Evolutionary conservation across 2,888 invertebrate species (phyloP).

Genomic region (Adelphocoris suturalis): DNA sequence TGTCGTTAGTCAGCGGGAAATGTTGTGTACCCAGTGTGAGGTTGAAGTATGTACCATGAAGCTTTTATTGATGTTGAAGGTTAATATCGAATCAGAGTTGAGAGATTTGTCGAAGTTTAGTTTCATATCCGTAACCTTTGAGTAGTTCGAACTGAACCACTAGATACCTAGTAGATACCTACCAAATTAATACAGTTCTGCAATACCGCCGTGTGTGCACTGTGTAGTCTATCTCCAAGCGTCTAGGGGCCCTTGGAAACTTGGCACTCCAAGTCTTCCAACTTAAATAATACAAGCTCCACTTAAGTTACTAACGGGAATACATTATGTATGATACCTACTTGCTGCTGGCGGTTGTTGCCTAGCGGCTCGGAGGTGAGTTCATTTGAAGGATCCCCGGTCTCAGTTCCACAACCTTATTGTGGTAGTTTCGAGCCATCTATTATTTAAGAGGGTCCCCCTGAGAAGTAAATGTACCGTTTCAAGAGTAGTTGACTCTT

Average conservation of each 20-base stretch:
- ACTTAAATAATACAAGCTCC: not conserved
- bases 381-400: not conserved
- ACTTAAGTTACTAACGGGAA: conserved; percentile 19
- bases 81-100: too few species aligned
- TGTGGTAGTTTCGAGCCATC: conserved; percentile 6
- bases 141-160: not conserved
- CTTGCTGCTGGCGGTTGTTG: not conserved
- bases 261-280: not conserved
- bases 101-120: too few species aligned
- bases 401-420: not conserved
- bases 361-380: too few species aligned
- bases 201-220: not conserved
- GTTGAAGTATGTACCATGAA: too few species aligned
- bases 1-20: too few species aligned
- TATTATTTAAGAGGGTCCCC: conserved; percentile 2
- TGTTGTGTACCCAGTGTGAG: too few species aligned
- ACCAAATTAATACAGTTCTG: not conserved
- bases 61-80: too few species aligned
- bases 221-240: not conserved
- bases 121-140: too few species aligned
- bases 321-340: not conserved
- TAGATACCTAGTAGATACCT: not conserved
- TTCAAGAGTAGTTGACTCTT: not conserved
- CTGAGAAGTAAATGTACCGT: not conserved
- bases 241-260: not conserved